Base-by-base conservation (phyloP, 2,797 vertebrate species). In the Chaetodon trifasciatus region DNA sequence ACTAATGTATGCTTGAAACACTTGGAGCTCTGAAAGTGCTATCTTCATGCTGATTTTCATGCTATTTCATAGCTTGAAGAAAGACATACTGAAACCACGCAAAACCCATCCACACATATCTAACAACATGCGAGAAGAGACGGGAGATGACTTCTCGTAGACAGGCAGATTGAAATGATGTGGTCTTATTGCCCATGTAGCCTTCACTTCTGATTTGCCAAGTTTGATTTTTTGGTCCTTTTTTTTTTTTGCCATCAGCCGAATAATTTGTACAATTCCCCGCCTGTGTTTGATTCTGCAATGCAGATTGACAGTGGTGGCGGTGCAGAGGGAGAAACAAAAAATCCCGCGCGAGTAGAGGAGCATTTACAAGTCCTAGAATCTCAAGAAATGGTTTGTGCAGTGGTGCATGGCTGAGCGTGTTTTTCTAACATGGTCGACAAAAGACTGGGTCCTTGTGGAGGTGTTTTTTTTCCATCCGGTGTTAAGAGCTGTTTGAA, bases 251-350 rank as follows among this genome's bases (percentile, higher is more conserved):
- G 68, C 53, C 70, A 75, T 80, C 56, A 76, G 79, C 52, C 1
- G 37, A 78, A 81, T 83, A 28, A 86, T 89, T 74, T 86, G 74
- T 82, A 73, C 66, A 70, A 61, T 85, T 89, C 73, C 9, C 55
- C 46, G 72, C 39, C 37, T 53, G 57, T 71, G 64, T 88, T 87
- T 82, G 69, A 83, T 63, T 81, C 78, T 70, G 75, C 40, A 55
- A 57, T 80, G 71, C 78, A 77, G 86, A 91, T 68, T 90, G 88
- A 86, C 40, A 86, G 74, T 46, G 28, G 78, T 39, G 66, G 63
- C 70, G n/a, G 57, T n/a, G 56, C 55, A 56, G 70, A 66, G 75
- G 70, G 55, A 86, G 77, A 32, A 32, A 32, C 0, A 5, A 63
- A 67, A 82, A 83, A 60, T 84, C 69, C 61, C 40, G 66, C 3